Base-by-base conservation (phyloP, 2,113 vertebrate genomes). In the Trogon melanurus region DNA sequence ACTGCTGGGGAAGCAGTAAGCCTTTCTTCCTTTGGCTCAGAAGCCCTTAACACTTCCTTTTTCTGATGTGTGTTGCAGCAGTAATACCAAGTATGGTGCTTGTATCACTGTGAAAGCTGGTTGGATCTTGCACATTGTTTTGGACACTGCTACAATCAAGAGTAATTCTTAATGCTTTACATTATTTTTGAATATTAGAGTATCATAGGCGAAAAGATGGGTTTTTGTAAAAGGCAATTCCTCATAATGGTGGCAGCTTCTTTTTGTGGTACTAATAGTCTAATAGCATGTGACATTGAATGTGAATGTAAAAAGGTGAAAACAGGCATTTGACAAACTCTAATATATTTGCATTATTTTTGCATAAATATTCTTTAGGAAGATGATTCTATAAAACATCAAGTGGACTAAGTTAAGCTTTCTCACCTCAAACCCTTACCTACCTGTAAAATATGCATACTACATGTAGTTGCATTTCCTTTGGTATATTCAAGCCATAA, bases 401-500 rank as follows among this genome's bases (percentile, higher is more conserved):
- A 44, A 71, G 9, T 48, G 44, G 38, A 60, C 7, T 9, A 50
- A 71, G 23, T 9, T 76, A 53, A 85, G 22, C 36, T 82, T 81
- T 73, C 7, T 57, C 4, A 26, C 7, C 64, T 84, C 29, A 51
- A 48, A 6, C 8, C 9, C 29, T 16, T 50, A 26, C 45, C 25
- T 70, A 17, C 19, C 10, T 1, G 1, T 60, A 32, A 30, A 73
- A 88, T 5, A 9, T 41, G 3, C 0, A 11, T 47, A 6, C 27
- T 61, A 16, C 3, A 1, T 13, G 15, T 51, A 36, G 45, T 30
- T 72, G 13, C 5, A 5, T 67, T 82, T 88, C 13, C 34, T 22
- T 51, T 50, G 50, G 25, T 56, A 4, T 71, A 29, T 53, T 72
- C 26, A 57, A 51, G 45, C 3, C 1, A 21, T 22, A 32, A 72